Base-by-base conservation (phyloP, 1,140 invertebrate genomes). In the Drosophila bocki region DNA sequence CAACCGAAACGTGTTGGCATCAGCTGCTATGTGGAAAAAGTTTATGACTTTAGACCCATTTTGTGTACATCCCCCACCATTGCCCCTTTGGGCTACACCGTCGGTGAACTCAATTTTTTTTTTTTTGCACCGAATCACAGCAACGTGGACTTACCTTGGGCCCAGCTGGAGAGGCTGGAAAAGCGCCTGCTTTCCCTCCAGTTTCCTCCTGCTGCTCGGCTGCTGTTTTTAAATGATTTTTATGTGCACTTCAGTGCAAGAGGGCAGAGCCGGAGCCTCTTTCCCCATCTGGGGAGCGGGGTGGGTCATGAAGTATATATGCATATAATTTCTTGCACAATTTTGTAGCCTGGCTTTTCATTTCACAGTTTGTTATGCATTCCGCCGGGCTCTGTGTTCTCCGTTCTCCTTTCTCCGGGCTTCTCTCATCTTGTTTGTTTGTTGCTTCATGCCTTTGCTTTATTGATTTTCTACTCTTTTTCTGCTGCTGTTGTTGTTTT, bases 11-110 rank as follows among this genome's bases (percentile, higher is more conserved):
- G 75, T 75, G 72, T 76, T 88, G 84, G 83, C 84, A 87, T 87
- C 83, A 87, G 83, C 84, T 87, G 83, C 80, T 80, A 67, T 87
- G 80, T 78, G 84, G 80, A 78, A 87, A 87, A 87, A 88, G 84
- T 87, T 87, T 87, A 87, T 87, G 84, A 87, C 84, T 87, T 87
- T 87, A 87, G 84, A 87, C 84, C 84, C 84, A 87, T 87, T 88
- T 87, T 87, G 85, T 87, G 80, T 83, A 68, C 64, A 58, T 41
- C 44, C 69, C 64, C 51, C 33, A 22, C 53, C 64, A 35, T 29
- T 22, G 15, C 33, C 63, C 19, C 51, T 35, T 39, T 32, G 29
- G 44, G 12, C 37, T 37, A 33, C 29, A 41, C 58, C 33, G 32
- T 29, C 59, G 80, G 51, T 87, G 84, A 87, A 87, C 84, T 87